Evolutionary conservation across 2,888 invertebrate species (phyloP), one percentile per base, ranked within the genome.

Genomic region (Hypolimnas misippus): DNA sequence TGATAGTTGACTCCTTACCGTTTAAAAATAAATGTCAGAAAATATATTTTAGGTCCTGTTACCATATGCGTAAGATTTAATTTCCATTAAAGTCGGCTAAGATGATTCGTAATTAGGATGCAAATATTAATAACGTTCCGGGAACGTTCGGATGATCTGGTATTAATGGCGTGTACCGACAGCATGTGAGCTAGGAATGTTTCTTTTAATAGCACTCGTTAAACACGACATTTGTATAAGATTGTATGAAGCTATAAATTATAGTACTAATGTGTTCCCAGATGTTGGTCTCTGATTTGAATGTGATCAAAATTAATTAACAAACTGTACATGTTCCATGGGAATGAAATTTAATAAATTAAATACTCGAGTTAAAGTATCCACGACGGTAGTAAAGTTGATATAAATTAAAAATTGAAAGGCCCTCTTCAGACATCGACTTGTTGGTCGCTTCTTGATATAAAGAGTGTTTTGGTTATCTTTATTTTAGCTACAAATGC

Each of bases 61-160:
- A 1, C 12, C 12, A 35, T 29, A 17, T 1, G 1, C 12, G 29
- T 16, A 44, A 16, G 16, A 31, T 29, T 31, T 46, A 44, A 42
- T 44, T 44, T 33, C 5, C 44, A 44, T 19, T 56, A 31, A 10
- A 8, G 19, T 12, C 1, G 16, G 14, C 40, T 17, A 16, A 33
- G 38, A 40, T n/a, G 12, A 51, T 42, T 44, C 33, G 31, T 31
- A 38, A 31, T 42, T 21, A 58, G 33, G 42, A 16, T 5, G 14
- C 33, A 21, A 53, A 53, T 53, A 44, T 59, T 59, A 53, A 44
- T 53, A 51, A 31, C 44, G 35, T 58, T 52, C 58, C 42, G 5
- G 19, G 21, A 8, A 52, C 16, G 52, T 33, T 29, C 58, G 51
- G 42, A 42, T 52, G 42, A 25, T 52, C 17, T 8, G 19, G 8